Base-by-base conservation (phyloP, 2,113 vertebrate genomes). In the Otis tarda region DNA sequence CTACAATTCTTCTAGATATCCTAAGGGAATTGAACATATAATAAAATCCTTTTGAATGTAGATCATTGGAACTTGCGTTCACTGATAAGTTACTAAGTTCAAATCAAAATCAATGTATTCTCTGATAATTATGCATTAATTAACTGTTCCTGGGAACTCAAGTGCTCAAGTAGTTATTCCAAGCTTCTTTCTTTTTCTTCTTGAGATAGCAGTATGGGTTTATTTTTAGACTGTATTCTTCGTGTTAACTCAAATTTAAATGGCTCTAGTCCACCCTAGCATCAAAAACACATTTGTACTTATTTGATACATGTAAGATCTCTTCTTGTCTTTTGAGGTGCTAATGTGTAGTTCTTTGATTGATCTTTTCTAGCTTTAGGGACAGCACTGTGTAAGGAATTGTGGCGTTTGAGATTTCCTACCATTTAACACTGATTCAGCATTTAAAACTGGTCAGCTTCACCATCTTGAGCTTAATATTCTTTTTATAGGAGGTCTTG, bases 61-160 rank as follows among this genome's bases (percentile, higher is more conserved):
- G 25, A 47, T 50, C 47, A 33, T 8, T 49, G 49, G 25, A 83
- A 75, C 23, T 77, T 92, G 50, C 39, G 37, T 81, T 92, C 83
- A 87, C 28, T 57, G 14, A 12, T 87, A 87, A 96, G 39, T 82
- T 68, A 27, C 73, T 63, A 82, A 55, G 27, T 85, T 95, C 65
- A 94, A 95, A 93, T 65, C 50, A 63, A 89, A 93, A 92, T 96
- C 91, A 79, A 27, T 91, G 35, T 65, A 69, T 85, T 91, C 49
- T 53, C 14, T 52, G 56, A 59, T 92, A 78, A 87, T 92, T 95
- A 53, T 37, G 13, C 30, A 79, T 61, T 68, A 74, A 35, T 61
- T 45, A 39, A 43, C 18, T 63, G 47, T 91, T 95, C 55, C 65
- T 70, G 49, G 43, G 56, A 80, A 77, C 39, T 74, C 30, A 18